These are phyloP conservation scores for Cyclina sinensis DNA, from an alignment of 1,140 invertebrate species.

Conservation along the genomic window DNA sequence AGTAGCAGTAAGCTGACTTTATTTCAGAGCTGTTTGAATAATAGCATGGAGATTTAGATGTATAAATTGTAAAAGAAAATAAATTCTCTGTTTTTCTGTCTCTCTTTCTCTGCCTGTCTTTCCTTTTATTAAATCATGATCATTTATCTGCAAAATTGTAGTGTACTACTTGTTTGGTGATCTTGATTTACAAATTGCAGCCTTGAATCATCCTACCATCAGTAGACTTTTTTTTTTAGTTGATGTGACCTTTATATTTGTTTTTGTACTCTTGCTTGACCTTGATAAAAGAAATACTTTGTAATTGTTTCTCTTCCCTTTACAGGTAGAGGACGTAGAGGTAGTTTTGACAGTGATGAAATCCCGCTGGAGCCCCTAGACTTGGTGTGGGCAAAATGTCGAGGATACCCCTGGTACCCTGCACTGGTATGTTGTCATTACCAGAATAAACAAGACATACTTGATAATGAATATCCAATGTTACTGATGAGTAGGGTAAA, in stretches of 20 bases:
- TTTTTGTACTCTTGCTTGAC: neutral
- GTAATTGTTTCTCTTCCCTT: neutral
- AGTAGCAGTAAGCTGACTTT: neutral
- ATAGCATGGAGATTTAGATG: neutral
- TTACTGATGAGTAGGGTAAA: too few relatives aligned
- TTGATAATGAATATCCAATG: too few relatives aligned
- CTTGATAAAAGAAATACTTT: neutral
- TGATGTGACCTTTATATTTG: neutral
- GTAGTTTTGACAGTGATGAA: constrained; percentile 84
- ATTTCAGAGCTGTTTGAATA: neutral
- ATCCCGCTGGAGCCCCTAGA: constrained; percentile 92
- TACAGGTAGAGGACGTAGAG: constrained; percentile 81
- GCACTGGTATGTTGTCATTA: constrained; percentile 92
- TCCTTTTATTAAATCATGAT: too few relatives aligned
- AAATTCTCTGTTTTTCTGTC: neutral
- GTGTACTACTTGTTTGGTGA: too few relatives aligned
- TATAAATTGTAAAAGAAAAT: neutral
- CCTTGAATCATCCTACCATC: too few relatives aligned
- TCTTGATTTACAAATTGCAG: too few relatives aligned
- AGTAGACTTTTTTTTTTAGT: too few relatives aligned
- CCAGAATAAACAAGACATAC: too few relatives aligned
- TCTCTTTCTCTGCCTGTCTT: neutral
- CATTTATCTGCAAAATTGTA: too few relatives aligned
- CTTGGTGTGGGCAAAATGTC: constrained; percentile 98
- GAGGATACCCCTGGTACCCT: constrained; percentile 98